Percentiles rank a stretch among this genome's conserved stretches.
Evolutionary conservation across 2,113 vertebrate species (phyloP).

Genomic region (Mastomys coucha): DNA sequence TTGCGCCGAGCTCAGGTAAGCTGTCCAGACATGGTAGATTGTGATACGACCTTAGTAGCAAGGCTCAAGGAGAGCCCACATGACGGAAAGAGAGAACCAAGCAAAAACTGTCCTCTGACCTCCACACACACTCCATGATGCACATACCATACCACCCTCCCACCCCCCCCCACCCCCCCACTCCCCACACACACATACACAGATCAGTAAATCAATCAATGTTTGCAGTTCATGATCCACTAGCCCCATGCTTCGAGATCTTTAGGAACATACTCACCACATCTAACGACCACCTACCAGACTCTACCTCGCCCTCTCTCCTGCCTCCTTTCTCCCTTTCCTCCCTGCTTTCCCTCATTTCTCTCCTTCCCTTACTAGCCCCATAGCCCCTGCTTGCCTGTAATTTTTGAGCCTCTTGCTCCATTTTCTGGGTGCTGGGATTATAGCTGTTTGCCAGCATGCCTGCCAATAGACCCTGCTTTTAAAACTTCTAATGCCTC

Average conservation of each 20-base stretch:
- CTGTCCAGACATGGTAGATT: too few species aligned
- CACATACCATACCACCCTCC: too few species aligned
- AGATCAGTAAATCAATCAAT: background rate
- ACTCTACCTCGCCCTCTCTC: background rate
- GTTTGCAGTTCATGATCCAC: background rate
- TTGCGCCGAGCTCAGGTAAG: too few species aligned
- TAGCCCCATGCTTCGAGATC: background rate
- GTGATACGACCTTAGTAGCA: too few species aligned
- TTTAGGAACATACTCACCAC: too few species aligned
- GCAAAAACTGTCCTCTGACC: background rate
- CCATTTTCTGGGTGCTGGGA: too few species aligned
- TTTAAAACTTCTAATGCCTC: background rate
- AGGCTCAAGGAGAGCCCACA: background rate
- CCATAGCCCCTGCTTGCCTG: background rate
- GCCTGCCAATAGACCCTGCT: background rate
- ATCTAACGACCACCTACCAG: background rate
- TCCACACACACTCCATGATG: background rate
- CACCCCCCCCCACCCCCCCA: too few species aligned
- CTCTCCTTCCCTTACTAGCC: background rate
- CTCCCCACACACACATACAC: background rate
- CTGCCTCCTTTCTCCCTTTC: background rate
- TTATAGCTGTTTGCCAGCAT: background rate
- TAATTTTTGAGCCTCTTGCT: background rate
- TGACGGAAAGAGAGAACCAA: background rate
- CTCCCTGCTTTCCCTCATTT: background rate